phyloP scores from a whole-genome alignment of 1,140 invertebrate species.

The Choristoneura fumiferana region DNA sequence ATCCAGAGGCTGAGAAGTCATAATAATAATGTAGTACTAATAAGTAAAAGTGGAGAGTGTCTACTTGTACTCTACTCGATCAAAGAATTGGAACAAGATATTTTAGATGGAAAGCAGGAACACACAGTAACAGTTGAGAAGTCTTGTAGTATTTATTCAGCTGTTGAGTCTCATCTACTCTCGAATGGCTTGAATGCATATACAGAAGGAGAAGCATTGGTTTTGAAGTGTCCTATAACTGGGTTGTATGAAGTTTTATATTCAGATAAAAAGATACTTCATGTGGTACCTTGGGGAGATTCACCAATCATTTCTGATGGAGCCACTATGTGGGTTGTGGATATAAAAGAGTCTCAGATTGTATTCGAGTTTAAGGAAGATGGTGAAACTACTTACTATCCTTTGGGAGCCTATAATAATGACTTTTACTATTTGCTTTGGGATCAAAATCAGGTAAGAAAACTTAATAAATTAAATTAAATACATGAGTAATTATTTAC shows the following conservation, averaged over 20 bases:
- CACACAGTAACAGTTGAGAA: slow-evolving; percentile 43
- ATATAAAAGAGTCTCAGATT: slow-evolving; percentile 42
- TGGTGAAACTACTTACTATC: slow-evolving; percentile 39
- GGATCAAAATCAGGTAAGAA: slow-evolving; percentile 48
- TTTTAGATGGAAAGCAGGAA: slow-evolving; percentile 33
- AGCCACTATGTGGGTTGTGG: slow-evolving; percentile 53
- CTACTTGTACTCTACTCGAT: slow-evolving; percentile 32
- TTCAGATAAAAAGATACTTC: slow-evolving; percentile 29
- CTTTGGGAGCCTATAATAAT: slow-evolving; percentile 42
- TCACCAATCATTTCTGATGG: slow-evolving; percentile 41
- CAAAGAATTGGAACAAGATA: slow-evolving; percentile 37
- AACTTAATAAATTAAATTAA: neutral
- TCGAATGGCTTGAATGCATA: slow-evolving; percentile 39
- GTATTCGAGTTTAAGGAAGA: slow-evolving; percentile 43
- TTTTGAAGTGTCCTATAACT: slow-evolving; percentile 48
- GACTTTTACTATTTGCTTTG: slow-evolving; percentile 55
- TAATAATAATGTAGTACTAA: slow-evolving; percentile 40
- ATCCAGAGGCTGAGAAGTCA: slow-evolving; percentile 37
- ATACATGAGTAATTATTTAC: too few species aligned
- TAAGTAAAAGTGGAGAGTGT: slow-evolving; percentile 60
- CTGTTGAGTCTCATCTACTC: slow-evolving; percentile 13
- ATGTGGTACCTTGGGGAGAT: slow-evolving; percentile 47
- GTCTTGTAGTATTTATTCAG: slow-evolving; percentile 22
- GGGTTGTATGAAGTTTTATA: slow-evolving; percentile 38
- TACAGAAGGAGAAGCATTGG: slow-evolving; percentile 37